A percentile compares a stretch with the other conserved stretches of the same genome.
phyloP scores from a whole-genome alignment of 1,140 invertebrate species.

The Bradysia coprophila region DNA sequence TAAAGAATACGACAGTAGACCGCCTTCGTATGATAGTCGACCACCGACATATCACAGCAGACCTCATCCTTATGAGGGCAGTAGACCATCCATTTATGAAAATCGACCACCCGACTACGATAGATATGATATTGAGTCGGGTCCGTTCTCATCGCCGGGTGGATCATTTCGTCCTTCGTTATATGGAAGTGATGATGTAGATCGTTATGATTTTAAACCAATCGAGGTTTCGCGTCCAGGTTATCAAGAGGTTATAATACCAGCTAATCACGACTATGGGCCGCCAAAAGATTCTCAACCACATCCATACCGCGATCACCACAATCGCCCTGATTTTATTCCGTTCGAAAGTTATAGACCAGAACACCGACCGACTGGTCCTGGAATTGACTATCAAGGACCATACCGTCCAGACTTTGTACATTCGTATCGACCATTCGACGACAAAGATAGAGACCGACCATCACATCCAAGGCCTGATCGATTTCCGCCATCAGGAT shows the following conservation, averaged over 20 bases:
- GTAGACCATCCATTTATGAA: not conserved
- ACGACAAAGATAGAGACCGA: conserved; percentile 15
- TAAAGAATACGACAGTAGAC: not conserved
- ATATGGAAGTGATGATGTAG: conserved; percentile 1
- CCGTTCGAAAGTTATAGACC: not conserved
- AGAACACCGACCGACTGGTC: not conserved
- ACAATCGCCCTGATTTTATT: not conserved
- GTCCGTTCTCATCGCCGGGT: conserved; percentile 1
- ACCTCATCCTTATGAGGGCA: not conserved
- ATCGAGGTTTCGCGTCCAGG: not conserved
- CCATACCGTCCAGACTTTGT: not conserved
- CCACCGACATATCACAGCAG: not conserved
- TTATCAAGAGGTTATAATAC: not conserved
- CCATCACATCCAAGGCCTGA: conserved; percentile 6
- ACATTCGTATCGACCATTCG: not conserved
- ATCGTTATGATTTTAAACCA: conserved; percentile 3
- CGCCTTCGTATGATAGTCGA: not conserved
- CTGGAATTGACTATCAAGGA: no score
- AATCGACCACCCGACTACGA: not conserved
- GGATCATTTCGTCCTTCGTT: not conserved
- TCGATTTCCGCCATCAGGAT: conserved; percentile 3
- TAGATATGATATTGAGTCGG: not conserved
- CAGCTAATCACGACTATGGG: not conserved
- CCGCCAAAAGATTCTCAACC: not conserved
- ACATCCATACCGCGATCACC: not conserved